phyloP scores from a whole-genome alignment of 2,797 vertebrate species.

The Avahi laniger region DNA sequence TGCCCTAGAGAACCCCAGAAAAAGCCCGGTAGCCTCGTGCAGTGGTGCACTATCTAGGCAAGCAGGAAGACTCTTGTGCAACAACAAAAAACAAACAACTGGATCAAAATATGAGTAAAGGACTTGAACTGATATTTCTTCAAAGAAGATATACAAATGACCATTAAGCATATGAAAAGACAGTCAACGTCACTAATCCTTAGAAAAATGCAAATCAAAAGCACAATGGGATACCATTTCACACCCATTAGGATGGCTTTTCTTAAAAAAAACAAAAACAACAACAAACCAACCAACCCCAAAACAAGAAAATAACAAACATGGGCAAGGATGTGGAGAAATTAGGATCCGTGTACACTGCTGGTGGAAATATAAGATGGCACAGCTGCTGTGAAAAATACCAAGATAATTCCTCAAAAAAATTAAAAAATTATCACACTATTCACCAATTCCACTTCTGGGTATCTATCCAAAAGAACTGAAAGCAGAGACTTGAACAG shows the following conservation, averaged over 20 bases:
- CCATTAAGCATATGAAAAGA: not conserved
- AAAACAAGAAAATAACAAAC: not conserved
- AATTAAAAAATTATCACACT: not conserved
- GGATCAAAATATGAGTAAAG: not conserved
- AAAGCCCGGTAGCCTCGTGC: not conserved
- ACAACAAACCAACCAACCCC: not conserved
- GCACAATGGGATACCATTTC: not conserved
- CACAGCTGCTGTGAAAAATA: not conserved
- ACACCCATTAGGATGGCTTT: not conserved
- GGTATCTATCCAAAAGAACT: not conserved
- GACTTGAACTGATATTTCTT: not conserved
- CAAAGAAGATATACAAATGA: not conserved
- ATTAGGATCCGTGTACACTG: fast-evolving
- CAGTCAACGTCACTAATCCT: not conserved
- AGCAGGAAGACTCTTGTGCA: not conserved
- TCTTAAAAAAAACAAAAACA: not conserved
- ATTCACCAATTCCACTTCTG: not conserved
- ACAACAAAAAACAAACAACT: not conserved
- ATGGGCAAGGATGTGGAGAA: not conserved
- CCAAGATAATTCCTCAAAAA: not conserved
- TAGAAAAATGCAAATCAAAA: not conserved
- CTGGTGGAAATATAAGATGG: not conserved
- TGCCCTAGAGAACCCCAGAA: not conserved
- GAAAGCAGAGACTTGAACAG: not conserved
- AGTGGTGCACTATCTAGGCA: not conserved